Base-by-base conservation (phyloP, 2,797 vertebrate species). In the Halcyon leucocephala region DNA sequence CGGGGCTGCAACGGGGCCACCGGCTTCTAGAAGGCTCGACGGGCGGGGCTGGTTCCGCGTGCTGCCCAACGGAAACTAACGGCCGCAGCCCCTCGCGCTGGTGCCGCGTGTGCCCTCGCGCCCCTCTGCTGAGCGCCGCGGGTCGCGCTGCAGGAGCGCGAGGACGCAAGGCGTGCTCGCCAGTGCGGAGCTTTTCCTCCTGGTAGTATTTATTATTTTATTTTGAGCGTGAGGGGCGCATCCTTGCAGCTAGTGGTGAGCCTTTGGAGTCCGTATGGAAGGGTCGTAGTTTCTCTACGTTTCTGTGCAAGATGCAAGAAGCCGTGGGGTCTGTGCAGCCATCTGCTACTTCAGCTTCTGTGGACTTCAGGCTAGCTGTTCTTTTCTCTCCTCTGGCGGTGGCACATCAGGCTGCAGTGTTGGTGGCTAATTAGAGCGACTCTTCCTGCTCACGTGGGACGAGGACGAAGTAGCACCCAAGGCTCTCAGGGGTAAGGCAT, bases 221-320 rank as follows among this genome's bases (percentile, higher is more conserved):
- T 14, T 48, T 49, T 14, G 33, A 46, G 33, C 1, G 4, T 9
- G 55, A 81, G 26, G 31, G 12, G 6, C 9, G 28, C 33, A 4
- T 11, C 31, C 67, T 29, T 7, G 3, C 2, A 6, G 77, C 24
- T 0, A 1, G 2, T 0, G n/a, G 0, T 15, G 52, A 28, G 21
- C 77, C 69, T 49, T 10, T 4, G 26, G 48, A 8, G 35, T 2
- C 41, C 0, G 0, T 4, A 28, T 3, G 26, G 8, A 13, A 54
- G 21, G 15, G 25, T 1, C 18, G 41, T 4, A 1, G 9, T 44
- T 78, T 37, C 52, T 71, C 5, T 5, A 2, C 14, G 39, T 24
- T 42, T 48, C 69, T 39, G 16, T 1, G 17, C 58, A 31, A 31
- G 62, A 2, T 48, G 29, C 14, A 13, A 29, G 58, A 31, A 61